These are phyloP conservation scores for Ethmia dodecea DNA, from an alignment of 2,888 invertebrate genomes.

Conservation along the genomic window DNA sequence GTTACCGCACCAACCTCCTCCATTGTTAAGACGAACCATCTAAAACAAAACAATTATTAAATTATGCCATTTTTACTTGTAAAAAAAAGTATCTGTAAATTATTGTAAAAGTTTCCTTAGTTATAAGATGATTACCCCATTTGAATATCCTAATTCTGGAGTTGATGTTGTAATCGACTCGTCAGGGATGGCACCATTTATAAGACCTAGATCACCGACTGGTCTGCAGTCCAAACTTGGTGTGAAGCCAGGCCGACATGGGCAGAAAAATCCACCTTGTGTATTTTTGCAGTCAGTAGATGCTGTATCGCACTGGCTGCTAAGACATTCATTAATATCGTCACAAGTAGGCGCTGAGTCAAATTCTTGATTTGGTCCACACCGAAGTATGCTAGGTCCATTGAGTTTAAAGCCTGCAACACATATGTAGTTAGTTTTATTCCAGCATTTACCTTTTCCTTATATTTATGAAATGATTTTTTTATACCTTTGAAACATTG, in stretches of 20 bases:
- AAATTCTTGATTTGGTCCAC: conserved; percentile 90
- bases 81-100: too few species aligned
- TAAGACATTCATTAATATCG: conserved; percentile 94
- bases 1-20: conserved; percentile 94
- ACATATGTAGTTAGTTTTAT: not conserved
- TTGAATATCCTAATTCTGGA: conserved; percentile 88
- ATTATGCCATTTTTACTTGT: too few species aligned
- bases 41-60: conserved; percentile 58
- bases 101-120: too few species aligned
- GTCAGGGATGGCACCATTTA: conserved; percentile 93
- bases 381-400: conserved; percentile 89
- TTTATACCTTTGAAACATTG: conserved; percentile 86
- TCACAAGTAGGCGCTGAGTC: conserved; percentile 92
- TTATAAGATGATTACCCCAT: conserved; percentile 79
- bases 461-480: not conserved
- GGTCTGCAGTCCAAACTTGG: conserved; percentile 93
- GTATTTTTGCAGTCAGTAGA: conserved; percentile 95
- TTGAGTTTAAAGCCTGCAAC: conserved; percentile 87
- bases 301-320: conserved; percentile 92
- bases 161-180: conserved; percentile 91
- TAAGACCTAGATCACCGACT: conserved; percentile 91
- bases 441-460: not conserved
- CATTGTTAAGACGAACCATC: conserved; percentile 90
- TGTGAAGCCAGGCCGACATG: conserved; percentile 89
- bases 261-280: conserved; percentile 92